These are phyloP conservation scores for Spodoptera picta DNA, from an alignment of 2,888 invertebrate species.

Conservation along the genomic window DNA sequence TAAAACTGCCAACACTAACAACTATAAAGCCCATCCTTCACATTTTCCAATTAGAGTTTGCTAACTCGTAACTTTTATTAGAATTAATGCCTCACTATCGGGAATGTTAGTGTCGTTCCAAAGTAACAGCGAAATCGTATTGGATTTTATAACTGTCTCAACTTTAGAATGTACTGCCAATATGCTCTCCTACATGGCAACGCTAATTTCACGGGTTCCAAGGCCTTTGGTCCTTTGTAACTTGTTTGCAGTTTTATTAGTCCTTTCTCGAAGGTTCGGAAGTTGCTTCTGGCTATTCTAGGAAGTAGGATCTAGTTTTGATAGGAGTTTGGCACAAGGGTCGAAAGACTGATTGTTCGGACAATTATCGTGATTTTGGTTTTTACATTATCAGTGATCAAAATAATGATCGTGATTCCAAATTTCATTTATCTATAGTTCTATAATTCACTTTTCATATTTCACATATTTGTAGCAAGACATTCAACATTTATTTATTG, in stretches of 20 bases:
- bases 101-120: conserved; percentile 23
- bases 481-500: no score
- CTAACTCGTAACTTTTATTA: conserved; percentile 47
- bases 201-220: conserved; percentile 14
- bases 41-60: conserved; percentile 52
- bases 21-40: conserved; percentile 38
- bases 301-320: no score
- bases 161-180: conserved; percentile 44
- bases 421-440: no score
- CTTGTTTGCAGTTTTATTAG: conserved; percentile 2
- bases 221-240: conserved; percentile 16
- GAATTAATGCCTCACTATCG: conserved; percentile 37
- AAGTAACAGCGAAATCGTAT: conserved; percentile 41
- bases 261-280: no score
- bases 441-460: no score
- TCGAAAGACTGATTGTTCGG: no score
- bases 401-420: no score
- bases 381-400: no score
- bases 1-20: conserved; percentile 46
- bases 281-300: no score
- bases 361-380: no score
- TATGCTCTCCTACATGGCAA: conserved; percentile 30
- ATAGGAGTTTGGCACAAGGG: no score
- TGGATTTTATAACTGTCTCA: conserved; percentile 36
- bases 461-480: no score